Conservation (phyloP, 1,140 invertebrate species). For the Cydia amplana region DNA sequence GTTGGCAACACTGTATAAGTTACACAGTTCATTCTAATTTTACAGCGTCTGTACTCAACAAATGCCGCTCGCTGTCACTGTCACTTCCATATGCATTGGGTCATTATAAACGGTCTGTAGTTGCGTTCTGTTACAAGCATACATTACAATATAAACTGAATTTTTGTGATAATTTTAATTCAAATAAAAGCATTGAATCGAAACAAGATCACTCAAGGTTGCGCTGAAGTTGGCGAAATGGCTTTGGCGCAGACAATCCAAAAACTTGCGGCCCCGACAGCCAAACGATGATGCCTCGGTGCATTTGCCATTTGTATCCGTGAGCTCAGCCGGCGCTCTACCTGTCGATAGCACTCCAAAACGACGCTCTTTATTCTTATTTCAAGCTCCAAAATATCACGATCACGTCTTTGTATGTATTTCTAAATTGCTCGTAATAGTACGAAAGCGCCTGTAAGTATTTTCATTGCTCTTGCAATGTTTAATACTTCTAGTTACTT, state of each 20-base stretch:
- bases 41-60: too few species aligned
- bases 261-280: slow-evolving; percentile 19
- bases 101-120: too few species aligned
- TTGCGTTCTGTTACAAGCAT: too few species aligned
- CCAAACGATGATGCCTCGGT: slow-evolving; percentile 36
- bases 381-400: slow-evolving; percentile 7
- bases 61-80: too few species aligned
- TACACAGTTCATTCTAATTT: too few species aligned
- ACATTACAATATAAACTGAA: not conserved
- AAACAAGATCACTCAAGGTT: not conserved
- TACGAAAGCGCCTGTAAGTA: not conserved
- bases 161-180: not conserved
- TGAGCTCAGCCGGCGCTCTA: slow-evolving; percentile 27
- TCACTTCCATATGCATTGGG: too few species aligned
- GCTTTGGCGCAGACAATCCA: slow-evolving; percentile 25
- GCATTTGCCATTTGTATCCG: slow-evolving; percentile 38
- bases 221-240: slow-evolving; percentile 1
- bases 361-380: not conserved
- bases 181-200: not conserved
- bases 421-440: not conserved
- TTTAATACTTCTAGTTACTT: not conserved
- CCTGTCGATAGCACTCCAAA: slow-evolving; percentile 33
- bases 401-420: not conserved
- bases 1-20: too few species aligned
- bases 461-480: not conserved